Base-by-base conservation (phyloP, 1,140 invertebrate genomes). In the Heliconius himera region DNA sequence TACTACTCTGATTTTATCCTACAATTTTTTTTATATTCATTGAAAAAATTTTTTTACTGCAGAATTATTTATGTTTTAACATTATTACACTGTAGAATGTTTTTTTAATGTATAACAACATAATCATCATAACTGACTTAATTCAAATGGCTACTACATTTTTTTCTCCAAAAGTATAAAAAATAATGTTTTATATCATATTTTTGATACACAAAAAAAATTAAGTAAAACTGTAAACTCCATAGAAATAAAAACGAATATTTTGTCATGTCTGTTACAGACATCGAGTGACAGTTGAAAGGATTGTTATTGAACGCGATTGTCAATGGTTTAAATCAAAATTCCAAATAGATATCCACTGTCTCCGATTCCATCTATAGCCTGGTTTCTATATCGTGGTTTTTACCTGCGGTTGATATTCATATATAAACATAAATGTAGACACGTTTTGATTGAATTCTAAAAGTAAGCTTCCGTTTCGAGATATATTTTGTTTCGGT, bases 291-390 rank as follows among this genome's bases (percentile, higher is more conserved):
- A 71, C 78, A 74, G 56, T n/a, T 74, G 73, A 79, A 79, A 74
- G 73, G 56, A 79, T 74, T 78, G 71, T 73, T 79, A 79, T 79
- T 74, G 78, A 79, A 79, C 33, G 56, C 60, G 51, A 66, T 66
- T 66, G 60, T 66, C 26, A 66, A 66, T 13, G 60, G 60, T 51
- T 51, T 41, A 18, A 26, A 74, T 70, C 73, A 79, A 79, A 79
- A 79, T 66, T 74, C 54, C 46, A 13, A 56, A 74, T 74, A 26
- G 73, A 74, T 74, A 74, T 74, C 41, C 29, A 56, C 33, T 54
- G 51, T 74, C 51, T 33, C 73, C 8, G 26, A 74, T 74, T 56
- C 20, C 16, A 56, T 51, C 73, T 74, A n/a, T 29, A 38, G 70
- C 8, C 33, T 71, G 70, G 33, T 36, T 36, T 36, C 33, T 36